Evolutionary conservation across 92 coral and sea anemone genomes (phyloP).

Genomic region (Phenganax subtilis): DNA sequence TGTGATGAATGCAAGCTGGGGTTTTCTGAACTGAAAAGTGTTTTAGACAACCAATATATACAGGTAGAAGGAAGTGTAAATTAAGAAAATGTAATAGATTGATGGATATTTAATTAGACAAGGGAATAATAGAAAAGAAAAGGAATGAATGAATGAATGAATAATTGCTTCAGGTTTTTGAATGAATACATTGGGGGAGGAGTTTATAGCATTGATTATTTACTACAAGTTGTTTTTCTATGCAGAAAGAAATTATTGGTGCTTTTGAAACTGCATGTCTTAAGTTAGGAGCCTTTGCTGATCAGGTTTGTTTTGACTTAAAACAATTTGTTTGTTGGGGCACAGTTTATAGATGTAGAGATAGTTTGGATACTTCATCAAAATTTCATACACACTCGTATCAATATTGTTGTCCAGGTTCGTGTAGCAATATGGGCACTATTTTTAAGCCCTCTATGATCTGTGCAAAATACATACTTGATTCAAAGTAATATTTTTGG

Average conservation of each 20-base stretch:
- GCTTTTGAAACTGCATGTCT: neutral
- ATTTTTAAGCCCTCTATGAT: no score
- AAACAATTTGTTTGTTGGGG: no score
- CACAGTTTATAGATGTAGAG: no score
- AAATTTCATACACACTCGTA: no score
- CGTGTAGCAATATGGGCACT: no score
- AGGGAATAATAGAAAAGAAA: neutral
- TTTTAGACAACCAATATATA: conserved; percentile 12
- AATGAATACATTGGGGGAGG: no score
- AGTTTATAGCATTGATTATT: no score
- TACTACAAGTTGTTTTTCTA: no score
- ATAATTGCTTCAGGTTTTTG: neutral
- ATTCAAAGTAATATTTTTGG: no score
- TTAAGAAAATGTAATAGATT: neutral
- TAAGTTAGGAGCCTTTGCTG: conserved; percentile 22
- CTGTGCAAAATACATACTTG: no score
- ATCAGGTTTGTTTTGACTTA: neutral
- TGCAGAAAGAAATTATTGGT: conserved; percentile 22
- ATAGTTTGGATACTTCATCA: no score
- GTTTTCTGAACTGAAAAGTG: conserved; percentile 7
- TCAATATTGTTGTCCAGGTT: no score
- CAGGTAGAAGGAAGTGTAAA: conserved; percentile 1
- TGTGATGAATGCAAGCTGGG: conserved; percentile 33
- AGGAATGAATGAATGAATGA: neutral
- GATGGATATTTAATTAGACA: neutral